Evolutionary conservation across 2,113 vertebrate species (phyloP).

Genomic region (Jacana jacana): DNA sequence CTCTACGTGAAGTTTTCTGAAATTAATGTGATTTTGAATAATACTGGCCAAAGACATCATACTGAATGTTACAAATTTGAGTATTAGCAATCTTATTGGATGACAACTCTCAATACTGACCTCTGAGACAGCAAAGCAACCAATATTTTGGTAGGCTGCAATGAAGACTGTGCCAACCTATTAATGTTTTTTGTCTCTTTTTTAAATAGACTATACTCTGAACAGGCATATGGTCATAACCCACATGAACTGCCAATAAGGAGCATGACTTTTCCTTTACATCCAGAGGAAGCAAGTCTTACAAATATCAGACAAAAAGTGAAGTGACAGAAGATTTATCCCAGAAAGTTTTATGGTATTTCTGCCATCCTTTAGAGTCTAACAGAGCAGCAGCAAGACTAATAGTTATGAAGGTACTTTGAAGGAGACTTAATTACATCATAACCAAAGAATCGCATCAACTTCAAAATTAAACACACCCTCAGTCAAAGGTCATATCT

Average conservation of each 20-base stretch:
- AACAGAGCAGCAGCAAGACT: not conserved
- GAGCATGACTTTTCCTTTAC: not conserved
- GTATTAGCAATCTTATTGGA: not conserved
- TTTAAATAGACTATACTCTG: not conserved
- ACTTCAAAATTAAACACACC: not conserved
- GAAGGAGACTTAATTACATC: not conserved
- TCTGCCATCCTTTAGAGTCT: not conserved
- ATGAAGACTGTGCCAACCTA: not conserved
- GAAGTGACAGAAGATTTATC: not conserved
- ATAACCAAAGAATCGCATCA: not conserved
- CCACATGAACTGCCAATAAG: not conserved
- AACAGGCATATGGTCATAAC: not conserved
- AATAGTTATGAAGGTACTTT: not conserved
- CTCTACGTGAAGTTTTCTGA: not conserved
- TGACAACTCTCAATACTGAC: not conserved
- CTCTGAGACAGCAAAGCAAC: not conserved
- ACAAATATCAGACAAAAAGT: not conserved
- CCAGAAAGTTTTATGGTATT: not conserved
- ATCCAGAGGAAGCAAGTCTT: not conserved
- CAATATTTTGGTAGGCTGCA: not conserved
- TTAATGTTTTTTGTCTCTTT: not conserved
- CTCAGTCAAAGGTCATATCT: not conserved
- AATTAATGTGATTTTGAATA: not conserved
- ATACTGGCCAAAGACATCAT: not conserved
- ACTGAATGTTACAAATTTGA: not conserved